A percentile compares a stretch with the other conserved stretches of the same genome.
These are phyloP conservation scores for Eugnorisma glareosa DNA, from an alignment of 2,888 invertebrate species.

Conservation along the genomic window DNA sequence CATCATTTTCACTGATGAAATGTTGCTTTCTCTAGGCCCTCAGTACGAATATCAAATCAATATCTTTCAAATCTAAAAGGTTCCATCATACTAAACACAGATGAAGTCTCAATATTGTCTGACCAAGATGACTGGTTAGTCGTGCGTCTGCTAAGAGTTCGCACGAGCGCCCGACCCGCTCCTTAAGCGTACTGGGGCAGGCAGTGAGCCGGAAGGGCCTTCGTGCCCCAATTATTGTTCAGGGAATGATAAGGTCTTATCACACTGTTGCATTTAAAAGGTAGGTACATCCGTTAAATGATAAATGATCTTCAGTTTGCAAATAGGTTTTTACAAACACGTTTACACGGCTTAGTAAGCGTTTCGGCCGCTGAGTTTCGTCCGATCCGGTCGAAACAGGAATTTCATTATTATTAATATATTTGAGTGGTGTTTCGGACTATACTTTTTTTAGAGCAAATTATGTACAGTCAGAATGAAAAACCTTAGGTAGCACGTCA, in stretches of 20 bases:
- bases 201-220: conserved; percentile 4
- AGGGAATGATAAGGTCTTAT: background rate
- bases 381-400: no score
- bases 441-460: no score
- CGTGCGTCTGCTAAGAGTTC: conserved; percentile 13
- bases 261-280: background rate
- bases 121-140: background rate
- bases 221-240: conserved; percentile 15
- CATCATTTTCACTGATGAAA: background rate
- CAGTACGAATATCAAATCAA: background rate
- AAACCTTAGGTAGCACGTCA: no score
- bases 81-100: background rate
- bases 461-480: no score
- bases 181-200: background rate
- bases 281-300: background rate
- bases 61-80: background rate
- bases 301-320: no score
- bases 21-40: background rate
- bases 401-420: no score
- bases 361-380: no score
- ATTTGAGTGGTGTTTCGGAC: no score
- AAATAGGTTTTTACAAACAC: no score
- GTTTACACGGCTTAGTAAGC: no score
- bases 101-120: conserved; percentile 24
- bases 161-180: conserved; percentile 18